Percentiles rank a stretch among this genome's conserved stretches.
Evolutionary conservation across 2,797 vertebrate genomes (phyloP).

Genomic region (Scomberomorus guttatus): DNA sequence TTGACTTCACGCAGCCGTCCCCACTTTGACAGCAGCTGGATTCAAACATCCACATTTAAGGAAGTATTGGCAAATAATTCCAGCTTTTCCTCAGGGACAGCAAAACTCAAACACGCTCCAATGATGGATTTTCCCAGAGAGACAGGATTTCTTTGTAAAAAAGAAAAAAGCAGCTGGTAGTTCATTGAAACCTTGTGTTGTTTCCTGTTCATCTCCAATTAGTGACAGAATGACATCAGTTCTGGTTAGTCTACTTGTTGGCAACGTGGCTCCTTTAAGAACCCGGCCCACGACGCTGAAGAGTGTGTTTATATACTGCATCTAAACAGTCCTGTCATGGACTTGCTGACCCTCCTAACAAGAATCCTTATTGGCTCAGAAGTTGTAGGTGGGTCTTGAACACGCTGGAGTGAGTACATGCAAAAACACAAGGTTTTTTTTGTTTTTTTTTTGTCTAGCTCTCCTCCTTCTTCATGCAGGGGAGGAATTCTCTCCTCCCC

Average conservation of each 20-base stretch:
- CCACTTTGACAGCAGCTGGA: conserved; percentile 18
- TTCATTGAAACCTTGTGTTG: not conserved
- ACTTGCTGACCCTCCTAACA: conserved; percentile 68
- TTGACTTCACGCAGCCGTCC: conserved; percentile 31
- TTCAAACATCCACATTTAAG: conserved; percentile 51
- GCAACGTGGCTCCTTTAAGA: conserved; percentile 47
- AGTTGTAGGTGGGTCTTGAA: conserved; percentile 34
- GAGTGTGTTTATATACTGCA: conserved; percentile 50
- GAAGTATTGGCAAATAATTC: conserved; percentile 21
- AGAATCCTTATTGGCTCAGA: conserved; percentile 55
- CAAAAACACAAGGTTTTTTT: conserved; percentile 16
- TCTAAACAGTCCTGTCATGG: conserved; percentile 48
- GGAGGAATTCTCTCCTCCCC: conserved; percentile 3
- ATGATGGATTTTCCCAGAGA: conserved; percentile 4
- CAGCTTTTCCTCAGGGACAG: conserved; percentile 17
- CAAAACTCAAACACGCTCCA: not conserved
- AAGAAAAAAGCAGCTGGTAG: conserved; percentile 32
- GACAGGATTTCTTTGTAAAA: conserved; percentile 11
- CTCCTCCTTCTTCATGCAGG: conserved; percentile 2
- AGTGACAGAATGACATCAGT: not conserved
- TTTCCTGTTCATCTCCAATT: not conserved
- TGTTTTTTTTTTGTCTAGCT: conserved; percentile 13
- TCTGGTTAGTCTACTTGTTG: not conserved
- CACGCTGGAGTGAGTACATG: conserved; percentile 9
- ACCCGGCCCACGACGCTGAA: conserved; percentile 11